Base-by-base conservation (phyloP, 1,140 invertebrate genomes). In the Streblospio benedicti region DNA sequence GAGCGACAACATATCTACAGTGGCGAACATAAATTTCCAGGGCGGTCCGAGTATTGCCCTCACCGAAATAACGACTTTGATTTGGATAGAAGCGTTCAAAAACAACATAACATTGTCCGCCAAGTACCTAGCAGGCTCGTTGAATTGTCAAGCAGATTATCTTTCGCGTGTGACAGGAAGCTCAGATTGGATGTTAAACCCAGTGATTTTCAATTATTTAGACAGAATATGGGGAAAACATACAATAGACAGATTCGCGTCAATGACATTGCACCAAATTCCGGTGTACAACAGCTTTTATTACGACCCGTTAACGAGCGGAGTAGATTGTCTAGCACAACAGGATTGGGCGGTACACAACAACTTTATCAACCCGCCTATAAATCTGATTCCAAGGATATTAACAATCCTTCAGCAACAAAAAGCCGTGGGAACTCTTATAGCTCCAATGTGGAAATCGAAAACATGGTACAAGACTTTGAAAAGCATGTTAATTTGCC, bases 291-390 rank as follows among this genome's bases (percentile, higher is more conserved):
- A 62, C 61, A 62, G 49, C n/a, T n/a, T 53, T 2, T 63, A 31
- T 23, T 18, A 14, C 1, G 61, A 63, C 28, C 49, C 61, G 20
- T 14, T 4, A 2, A 54, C 49, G 14, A 5, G n/a, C 1, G 61
- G 57, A 16, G 33, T 63, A 23, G 57, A 59, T 41, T 30, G 31
- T 27, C 23, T 63, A 35, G 56, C 61, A 1, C 61, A 63, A 41
- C n/a, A 25, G 35, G 44, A 63, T 49, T 63, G 61, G 61, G 31
- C 2, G 1, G 12, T 16, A n/a, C 35, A 63, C 25, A 63, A 63
- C 61, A 63, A 63, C 23, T 63, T 33, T 59, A 52, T 63, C 23
- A 63, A 63, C 23, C 50, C 57, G 3, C 61, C 61, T 12, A 59
- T 60, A 18, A 25, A 51, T 27, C 51, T 63, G 4, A 33, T 59